Percentiles rank a stretch among this genome's conserved stretches.
These are phyloP conservation scores for Lagenorhynchus albirostris DNA, from an alignment of 2,113 vertebrate genomes.

Conservation along the genomic window DNA sequence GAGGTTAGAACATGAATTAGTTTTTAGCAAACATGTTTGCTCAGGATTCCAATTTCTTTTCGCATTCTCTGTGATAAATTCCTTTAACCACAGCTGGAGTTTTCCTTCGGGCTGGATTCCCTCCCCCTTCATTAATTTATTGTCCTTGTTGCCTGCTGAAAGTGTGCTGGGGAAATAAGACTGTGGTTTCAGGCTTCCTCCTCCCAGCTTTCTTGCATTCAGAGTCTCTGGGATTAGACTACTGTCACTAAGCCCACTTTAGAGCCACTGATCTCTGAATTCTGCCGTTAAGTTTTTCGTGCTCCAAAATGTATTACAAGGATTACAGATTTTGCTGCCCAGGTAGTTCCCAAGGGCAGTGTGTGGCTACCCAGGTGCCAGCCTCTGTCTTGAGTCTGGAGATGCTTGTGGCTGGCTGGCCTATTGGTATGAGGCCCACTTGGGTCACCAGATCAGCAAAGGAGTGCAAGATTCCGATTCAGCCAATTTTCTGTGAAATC, in stretches of 20 bases:
- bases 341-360: background rate
- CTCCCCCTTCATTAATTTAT: background rate
- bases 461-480: fast-evolving
- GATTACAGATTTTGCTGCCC: background rate
- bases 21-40: conserved; percentile 8
- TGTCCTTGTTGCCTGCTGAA: background rate
- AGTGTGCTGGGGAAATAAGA: background rate
- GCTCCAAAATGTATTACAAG: background rate
- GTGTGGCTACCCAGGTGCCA: background rate
- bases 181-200: background rate
- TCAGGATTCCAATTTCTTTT: background rate
- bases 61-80: background rate
- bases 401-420: background rate
- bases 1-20: background rate
- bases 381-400: background rate
- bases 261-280: conserved; percentile 14
- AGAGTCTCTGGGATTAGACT: background rate
- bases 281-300: background rate
- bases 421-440: fast-evolving
- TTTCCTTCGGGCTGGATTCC: background rate
- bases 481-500: background rate
- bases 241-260: background rate
- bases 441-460: background rate
- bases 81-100: background rate
- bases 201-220: background rate